Conservation (phyloP, 2,888 invertebrate genomes). For the Rhodophaea formosa region DNA sequence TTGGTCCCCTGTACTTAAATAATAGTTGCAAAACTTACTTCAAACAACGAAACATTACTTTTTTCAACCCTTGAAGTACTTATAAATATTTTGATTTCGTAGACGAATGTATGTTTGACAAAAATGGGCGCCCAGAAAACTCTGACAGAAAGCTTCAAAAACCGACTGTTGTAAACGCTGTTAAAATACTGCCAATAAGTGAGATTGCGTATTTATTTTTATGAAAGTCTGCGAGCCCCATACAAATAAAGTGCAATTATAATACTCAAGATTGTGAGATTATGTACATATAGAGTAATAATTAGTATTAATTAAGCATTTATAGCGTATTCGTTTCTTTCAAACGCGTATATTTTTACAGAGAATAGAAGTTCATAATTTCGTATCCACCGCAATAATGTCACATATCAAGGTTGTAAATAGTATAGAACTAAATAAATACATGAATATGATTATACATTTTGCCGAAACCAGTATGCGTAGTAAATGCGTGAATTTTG, state of each 20-base stretch:
- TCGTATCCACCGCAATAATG: conserved; percentile 59
- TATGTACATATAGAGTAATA: conserved; percentile 67
- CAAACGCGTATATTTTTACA: conserved; percentile 14
- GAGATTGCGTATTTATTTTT: conserved; percentile 64
- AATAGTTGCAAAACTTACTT: no score
- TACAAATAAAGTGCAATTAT: conserved; percentile 80
- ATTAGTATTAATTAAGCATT: conserved; percentile 71
- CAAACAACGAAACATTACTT: no score
- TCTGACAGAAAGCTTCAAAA: not conserved
- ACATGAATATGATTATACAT: no score
- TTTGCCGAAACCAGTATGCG: no score
- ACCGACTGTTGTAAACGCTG: not conserved
- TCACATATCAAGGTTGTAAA: conserved; percentile 70
- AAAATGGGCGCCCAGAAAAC: not conserved
- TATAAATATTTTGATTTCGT: no score
- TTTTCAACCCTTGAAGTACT: no score
- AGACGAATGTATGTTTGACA: no score
- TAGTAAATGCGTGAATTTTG: no score
- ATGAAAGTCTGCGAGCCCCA: conserved; percentile 56
- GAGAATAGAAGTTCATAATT: conserved; percentile 28
- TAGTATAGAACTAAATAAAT: conserved; percentile 24
- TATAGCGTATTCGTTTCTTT: conserved; percentile 42
- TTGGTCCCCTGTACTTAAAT: no score
- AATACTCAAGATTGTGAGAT: conserved; percentile 78
- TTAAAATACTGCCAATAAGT: conserved; percentile 34